phyloP scores from a whole-genome alignment of 2,113 vertebrate genomes.

The Ailurus styani region DNA sequence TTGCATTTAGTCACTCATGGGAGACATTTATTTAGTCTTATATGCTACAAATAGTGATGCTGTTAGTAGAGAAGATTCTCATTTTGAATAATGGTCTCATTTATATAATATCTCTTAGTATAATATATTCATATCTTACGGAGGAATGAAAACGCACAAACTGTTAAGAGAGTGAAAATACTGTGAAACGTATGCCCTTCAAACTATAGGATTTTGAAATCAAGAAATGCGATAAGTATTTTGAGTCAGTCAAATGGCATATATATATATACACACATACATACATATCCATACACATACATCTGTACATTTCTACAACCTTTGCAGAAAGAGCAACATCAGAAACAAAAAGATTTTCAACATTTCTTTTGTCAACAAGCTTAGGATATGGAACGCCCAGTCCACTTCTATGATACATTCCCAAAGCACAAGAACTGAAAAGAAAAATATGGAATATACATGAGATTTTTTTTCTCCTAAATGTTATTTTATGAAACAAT shows the following conservation, averaged over 20 bases:
- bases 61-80: constrained; percentile 80
- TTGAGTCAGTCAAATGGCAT: background rate
- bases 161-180: constrained; percentile 64
- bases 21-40: constrained; percentile 87
- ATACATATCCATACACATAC: background rate
- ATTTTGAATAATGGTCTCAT: constrained; percentile 84
- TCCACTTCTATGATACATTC: background rate
- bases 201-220: constrained; percentile 59
- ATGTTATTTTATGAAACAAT: constrained; percentile 71
- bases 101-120: constrained; percentile 81
- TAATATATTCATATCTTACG: constrained; percentile 79
- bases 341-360: constrained; percentile 31
- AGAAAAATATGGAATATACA: constrained; percentile 64
- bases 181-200: constrained; percentile 55
- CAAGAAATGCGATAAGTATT: constrained; percentile 17
- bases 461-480: constrained; percentile 64
- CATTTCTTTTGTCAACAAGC: background rate
- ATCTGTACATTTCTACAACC: background rate
- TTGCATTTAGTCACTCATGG: constrained; percentile 88
- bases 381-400: background rate
- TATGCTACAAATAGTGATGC: constrained; percentile 82
- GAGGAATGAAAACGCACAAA: constrained; percentile 77
- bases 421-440: background rate
- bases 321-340: constrained; percentile 18
- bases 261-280: background rate